Evolutionary conservation across 1,140 invertebrate species (phyloP), one percentile per base, ranked within the genome.

Genomic region (Phortica variegata): DNA sequence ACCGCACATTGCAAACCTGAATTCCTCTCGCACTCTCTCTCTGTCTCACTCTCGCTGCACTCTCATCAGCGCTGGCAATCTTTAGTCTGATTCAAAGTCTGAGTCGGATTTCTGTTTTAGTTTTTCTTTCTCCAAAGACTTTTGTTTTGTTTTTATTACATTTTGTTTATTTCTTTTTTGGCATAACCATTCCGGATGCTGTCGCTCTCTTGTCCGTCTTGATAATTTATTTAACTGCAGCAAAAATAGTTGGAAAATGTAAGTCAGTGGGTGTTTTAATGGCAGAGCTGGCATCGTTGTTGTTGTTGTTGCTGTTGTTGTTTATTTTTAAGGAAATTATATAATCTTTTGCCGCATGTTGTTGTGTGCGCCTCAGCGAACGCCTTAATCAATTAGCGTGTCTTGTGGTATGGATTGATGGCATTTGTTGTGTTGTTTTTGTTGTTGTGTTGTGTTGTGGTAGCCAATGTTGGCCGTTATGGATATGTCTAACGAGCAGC

Each of bases 1-100:
- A 68, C 63, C 63, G 63, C 63, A n/a, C n/a, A 68, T 68, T 68
- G 63, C 48, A 68, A 68, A 68, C 63, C 63, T 68, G 63, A 68
- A 66, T 66, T 66, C 62, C 55, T 68, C 60, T 46, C 42, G 44
- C 49, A 51, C 58, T 60, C 54, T 57, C 57, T 54, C 51, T 33
- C 16, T 7, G 33, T 15, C n/a, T n/a, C n/a, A n/a, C n/a, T n/a
- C n/a, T 34, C 4, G 26, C 33, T 12, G 23, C 20, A 6, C 29
- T 37, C 34, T 21, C 49, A 29, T 45, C 36, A 29, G 36, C 31
- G 18, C 23, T 26, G 10, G 32, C 26, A 26, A 19, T 41, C 13
- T 29, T 29, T 29, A 12, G 26, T 29, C 12, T 29, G 26, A 12
- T 29, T 32, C 29, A 34, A 6, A 3, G n/a, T n/a, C n/a, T n/a